Percentiles rank a stretch among this genome's conserved stretches.
Conservation (phyloP, 2,888 invertebrate genomes). For the Apotomis betuletana region DNA sequence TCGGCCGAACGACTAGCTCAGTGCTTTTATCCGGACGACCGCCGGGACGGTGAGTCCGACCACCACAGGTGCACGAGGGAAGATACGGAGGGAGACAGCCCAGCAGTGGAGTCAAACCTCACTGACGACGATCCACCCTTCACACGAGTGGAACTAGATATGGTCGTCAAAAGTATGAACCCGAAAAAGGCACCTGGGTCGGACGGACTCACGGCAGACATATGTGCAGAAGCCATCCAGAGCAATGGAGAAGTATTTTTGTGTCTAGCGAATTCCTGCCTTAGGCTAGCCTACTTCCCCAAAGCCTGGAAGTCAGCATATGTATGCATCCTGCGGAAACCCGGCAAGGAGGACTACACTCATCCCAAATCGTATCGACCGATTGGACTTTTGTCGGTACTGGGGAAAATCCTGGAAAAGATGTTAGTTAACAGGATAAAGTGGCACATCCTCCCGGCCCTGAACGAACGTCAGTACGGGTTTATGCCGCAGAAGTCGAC, state of each 20-base stretch:
- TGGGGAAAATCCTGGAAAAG: no score
- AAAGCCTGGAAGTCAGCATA: not conserved
- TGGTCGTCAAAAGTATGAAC: no score
- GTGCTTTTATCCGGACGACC: conserved; percentile 13
- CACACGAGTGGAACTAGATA: no score
- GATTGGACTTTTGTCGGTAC: no score
- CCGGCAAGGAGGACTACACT: no score
- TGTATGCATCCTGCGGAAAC: no score
- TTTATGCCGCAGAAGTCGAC: no score
- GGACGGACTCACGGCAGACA: no score
- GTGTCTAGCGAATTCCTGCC: not conserved
- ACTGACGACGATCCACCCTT: not conserved
- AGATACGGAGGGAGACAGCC: not conserved
- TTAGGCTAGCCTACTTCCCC: not conserved
- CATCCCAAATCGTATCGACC: not conserved
- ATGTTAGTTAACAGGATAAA: no score
- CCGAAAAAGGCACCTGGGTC: no score
- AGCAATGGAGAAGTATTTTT: not conserved
- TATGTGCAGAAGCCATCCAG: not conserved
- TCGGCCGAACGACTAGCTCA: not conserved
- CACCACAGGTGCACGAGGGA: not conserved
- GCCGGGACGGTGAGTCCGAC: not conserved
- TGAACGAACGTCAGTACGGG: no score
- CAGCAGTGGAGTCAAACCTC: not conserved
- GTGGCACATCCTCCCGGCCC: no score